Evolutionary conservation across 1,140 invertebrate species (phyloP), one percentile per base, ranked within the genome.

Genomic region (Uloborus diversus): DNA sequence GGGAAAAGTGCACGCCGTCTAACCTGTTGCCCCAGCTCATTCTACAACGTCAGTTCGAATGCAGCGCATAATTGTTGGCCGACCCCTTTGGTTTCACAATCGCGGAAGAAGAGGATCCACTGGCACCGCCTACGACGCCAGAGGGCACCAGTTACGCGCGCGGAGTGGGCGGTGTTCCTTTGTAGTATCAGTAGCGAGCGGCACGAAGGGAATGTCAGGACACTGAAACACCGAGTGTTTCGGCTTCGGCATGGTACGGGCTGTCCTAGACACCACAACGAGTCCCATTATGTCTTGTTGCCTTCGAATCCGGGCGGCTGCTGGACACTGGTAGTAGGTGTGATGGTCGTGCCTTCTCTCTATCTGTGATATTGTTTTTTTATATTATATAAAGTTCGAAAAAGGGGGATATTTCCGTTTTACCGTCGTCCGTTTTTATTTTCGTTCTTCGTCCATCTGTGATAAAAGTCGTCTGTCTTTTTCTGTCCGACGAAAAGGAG

Each of bases 81-180:
- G n/a, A n/a, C n/a, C 20, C 49, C 49, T 7, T 7, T 53, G 17
- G 49, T 53, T 20, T 2, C 37, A 0, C 73, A 11, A 78, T 51
- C 61, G 61, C 73, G 73, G 73, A 78, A 78, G 66, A 32, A 65
- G 73, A 78, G 27, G 62, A 78, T 78, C 47, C 61, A 5, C 30
- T 78, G 62, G 73, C 42, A 78, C 73, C 73, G 73, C 73, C 73
- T 78, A 78, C 73, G 73, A 32, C 73, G 73, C 73, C 73, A 78
- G 73, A 78, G 73, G 73, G 73, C 73, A 78, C 73, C 25, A 78
- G 73, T 35, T 65, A 25, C 49, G 28, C 62, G 32, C 23, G 57
- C 20, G 62, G 57, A 65, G 73, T 78, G 62, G 73, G 73, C 73
- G 73, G 73, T 65, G 71, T 78, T 78, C 73, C 62, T 78, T 78